phyloP scores from a whole-genome alignment of 1,140 invertebrate species.

The Capitella teleta region DNA sequence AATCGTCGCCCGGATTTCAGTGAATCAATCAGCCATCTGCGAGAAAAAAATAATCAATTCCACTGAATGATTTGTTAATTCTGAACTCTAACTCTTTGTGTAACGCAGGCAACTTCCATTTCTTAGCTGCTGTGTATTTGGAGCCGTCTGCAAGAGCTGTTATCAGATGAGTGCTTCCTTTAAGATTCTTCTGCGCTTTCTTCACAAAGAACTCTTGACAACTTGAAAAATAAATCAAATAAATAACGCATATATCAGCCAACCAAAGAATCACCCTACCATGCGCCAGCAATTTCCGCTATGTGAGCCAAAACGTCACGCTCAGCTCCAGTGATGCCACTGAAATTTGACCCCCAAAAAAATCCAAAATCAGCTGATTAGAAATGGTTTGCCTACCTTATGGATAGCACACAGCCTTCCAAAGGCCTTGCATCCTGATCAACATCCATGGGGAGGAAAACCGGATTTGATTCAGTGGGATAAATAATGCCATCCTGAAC shows the following conservation, averaged over 20 bases:
- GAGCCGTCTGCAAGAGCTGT: conserved; percentile 58
- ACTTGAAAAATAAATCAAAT: conserved; percentile 18
- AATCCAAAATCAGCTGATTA: too few species aligned
- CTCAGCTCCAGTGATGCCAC: conserved; percentile 59
- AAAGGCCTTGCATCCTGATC: conserved; percentile 48
- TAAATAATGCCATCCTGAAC: conserved; percentile 49
- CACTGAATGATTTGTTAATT: too few species aligned
- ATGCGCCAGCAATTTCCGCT: conserved; percentile 58
- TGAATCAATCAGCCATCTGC: too few species aligned
- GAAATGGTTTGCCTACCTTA: too few species aligned
- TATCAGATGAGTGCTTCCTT: conserved; percentile 60
- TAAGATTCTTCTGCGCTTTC: conserved; percentile 30
- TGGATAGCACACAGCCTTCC: conserved; percentile 57
- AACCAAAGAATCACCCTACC: conserved; percentile 33
- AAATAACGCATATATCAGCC: not conserved
- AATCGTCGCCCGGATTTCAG: too few species aligned
- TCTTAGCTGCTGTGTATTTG: conserved; percentile 71
- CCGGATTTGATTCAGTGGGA: conserved; percentile 48
- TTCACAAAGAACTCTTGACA: conserved; percentile 54
- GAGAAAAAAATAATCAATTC: too few species aligned
- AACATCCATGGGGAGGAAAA: conserved; percentile 50
- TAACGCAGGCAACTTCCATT: conserved; percentile 70
- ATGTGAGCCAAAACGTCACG: conserved; percentile 58
- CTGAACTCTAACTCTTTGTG: conserved; percentile 42
- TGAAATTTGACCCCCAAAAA: too few species aligned